Conservation (phyloP, 2,797 vertebrate genomes). For the Eulemur rubriventer region DNA sequence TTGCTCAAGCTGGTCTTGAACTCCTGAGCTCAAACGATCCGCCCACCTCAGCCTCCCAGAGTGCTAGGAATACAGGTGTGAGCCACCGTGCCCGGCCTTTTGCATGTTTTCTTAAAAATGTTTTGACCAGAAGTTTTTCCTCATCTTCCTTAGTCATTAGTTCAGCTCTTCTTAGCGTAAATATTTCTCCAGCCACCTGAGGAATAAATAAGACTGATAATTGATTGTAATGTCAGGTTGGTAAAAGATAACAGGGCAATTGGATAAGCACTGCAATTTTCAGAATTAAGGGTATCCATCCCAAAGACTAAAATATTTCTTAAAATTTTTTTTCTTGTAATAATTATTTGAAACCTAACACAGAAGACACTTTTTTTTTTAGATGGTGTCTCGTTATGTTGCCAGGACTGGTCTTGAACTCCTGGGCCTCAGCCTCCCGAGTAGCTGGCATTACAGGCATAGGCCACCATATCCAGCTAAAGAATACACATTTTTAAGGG, state of each 20-base stretch:
- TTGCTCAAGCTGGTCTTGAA: neutral
- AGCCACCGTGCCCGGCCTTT: neutral
- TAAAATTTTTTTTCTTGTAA: neutral
- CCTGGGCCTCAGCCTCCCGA: too few species aligned
- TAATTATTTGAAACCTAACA: conserved; percentile 17
- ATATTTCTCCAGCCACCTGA: conserved; percentile 2
- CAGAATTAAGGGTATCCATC: conserved; percentile 5
- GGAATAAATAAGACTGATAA: neutral
- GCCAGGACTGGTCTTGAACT: too few species aligned
- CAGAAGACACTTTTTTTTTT: neutral
- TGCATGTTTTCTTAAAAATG: neutral
- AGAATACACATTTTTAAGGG: conserved; percentile 12
- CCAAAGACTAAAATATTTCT: conserved; percentile 19
- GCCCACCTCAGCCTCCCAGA: neutral
- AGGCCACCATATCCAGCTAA: neutral
- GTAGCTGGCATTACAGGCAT: too few species aligned
- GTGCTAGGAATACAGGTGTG: neutral
- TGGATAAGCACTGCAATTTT: neutral
- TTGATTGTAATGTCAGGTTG: neutral
- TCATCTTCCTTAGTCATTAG: neutral
- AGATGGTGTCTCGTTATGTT: too few species aligned
- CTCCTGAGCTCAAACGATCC: neutral
- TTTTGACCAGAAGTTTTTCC: conserved; percentile 14
- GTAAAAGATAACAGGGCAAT: neutral
- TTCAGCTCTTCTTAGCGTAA: neutral